A percentile compares a stretch with the other conserved stretches of the same genome.
phyloP scores from a whole-genome alignment of 1,140 invertebrate species.

The Cylas formicarius region DNA sequence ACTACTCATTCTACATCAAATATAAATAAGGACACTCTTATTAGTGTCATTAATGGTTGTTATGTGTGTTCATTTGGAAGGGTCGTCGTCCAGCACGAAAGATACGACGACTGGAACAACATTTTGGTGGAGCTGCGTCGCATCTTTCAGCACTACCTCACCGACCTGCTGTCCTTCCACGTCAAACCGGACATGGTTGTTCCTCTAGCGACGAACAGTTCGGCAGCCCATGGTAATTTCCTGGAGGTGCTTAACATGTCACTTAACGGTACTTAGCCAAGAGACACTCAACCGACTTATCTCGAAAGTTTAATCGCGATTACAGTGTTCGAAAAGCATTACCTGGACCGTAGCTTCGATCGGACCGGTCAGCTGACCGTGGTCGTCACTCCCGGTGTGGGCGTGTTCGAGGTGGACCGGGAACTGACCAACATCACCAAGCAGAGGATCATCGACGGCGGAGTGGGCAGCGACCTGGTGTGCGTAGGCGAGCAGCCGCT shows the following conservation, averaged over 20 bases:
- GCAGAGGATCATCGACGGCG: slow-evolving; percentile 97
- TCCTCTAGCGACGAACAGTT: slow-evolving; percentile 84
- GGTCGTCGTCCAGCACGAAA: slow-evolving; percentile 95
- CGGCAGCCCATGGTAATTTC: slow-evolving; percentile 94
- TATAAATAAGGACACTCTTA: no score
- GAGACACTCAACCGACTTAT: slow-evolving; percentile 6
- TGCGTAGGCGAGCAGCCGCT: slow-evolving; percentile 99
- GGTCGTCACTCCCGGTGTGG: slow-evolving; percentile 95
- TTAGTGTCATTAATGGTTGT: no score
- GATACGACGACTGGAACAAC: slow-evolving; percentile 95
- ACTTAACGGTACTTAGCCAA: slow-evolving; percentile 68
- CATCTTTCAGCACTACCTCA: slow-evolving; percentile 87
- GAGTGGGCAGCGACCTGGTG: slow-evolving; percentile 88
- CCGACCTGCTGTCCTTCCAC: slow-evolving; percentile 82
- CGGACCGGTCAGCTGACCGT: slow-evolving; percentile 95
- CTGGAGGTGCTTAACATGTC: slow-evolving; percentile 98
- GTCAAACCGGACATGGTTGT: slow-evolving; percentile 61
- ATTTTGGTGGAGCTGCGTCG: slow-evolving; percentile 78
- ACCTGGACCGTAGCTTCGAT: slow-evolving; percentile 95
- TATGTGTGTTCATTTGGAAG: no score
- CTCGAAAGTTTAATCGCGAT: slow-evolving; percentile 22
- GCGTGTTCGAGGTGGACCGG: slow-evolving; percentile 94
- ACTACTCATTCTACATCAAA: no score
- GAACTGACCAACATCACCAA: slow-evolving; percentile 97
- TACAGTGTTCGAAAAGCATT: slow-evolving; percentile 96